phyloP scores from a whole-genome alignment of 64 coral and sea anemone genomes.

The Stichodactyla helianthus region DNA sequence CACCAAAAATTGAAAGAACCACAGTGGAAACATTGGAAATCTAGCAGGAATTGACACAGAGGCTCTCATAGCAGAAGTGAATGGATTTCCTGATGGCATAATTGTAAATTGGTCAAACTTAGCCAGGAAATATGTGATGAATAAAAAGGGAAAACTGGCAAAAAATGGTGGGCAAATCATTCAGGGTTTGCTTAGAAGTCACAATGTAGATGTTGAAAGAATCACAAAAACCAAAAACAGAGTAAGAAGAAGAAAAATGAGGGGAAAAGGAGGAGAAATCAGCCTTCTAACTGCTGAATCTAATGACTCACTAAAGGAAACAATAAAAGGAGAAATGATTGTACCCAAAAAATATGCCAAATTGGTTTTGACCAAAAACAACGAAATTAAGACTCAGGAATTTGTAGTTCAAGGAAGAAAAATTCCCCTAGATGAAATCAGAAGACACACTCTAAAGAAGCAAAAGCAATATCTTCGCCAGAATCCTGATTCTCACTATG shows the following conservation, averaged over 20 bases:
- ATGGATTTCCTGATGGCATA: not conserved
- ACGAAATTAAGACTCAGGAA: not conserved
- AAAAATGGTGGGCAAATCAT: constrained; percentile 34
- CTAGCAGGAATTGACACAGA: constrained; percentile 15
- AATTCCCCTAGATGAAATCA: constrained; percentile 21
- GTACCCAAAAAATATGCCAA: too few relatives aligned
- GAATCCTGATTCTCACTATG: not conserved
- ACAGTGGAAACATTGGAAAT: constrained; percentile 14
- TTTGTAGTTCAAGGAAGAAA: constrained; percentile 32
- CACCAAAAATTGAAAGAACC: constrained; percentile 13
- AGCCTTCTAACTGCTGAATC: too few relatives aligned
- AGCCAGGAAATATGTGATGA: constrained; percentile 20
- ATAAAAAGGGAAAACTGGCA: constrained; percentile 18
- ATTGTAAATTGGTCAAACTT: constrained; percentile 30
- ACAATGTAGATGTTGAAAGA: not conserved
- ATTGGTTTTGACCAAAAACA: constrained; percentile 2
- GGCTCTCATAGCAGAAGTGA: constrained; percentile 11
- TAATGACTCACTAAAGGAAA: too few relatives aligned
- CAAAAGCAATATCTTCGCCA: not conserved
- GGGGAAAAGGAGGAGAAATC: not conserved
- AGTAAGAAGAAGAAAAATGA: not conserved
- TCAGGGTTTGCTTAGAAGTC: not conserved
- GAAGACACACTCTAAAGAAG: not conserved
- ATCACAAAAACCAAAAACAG: not conserved
- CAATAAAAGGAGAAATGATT: not conserved